phyloP scores from a whole-genome alignment of 1,140 invertebrate species.

The Brachionus koreanus region DNA sequence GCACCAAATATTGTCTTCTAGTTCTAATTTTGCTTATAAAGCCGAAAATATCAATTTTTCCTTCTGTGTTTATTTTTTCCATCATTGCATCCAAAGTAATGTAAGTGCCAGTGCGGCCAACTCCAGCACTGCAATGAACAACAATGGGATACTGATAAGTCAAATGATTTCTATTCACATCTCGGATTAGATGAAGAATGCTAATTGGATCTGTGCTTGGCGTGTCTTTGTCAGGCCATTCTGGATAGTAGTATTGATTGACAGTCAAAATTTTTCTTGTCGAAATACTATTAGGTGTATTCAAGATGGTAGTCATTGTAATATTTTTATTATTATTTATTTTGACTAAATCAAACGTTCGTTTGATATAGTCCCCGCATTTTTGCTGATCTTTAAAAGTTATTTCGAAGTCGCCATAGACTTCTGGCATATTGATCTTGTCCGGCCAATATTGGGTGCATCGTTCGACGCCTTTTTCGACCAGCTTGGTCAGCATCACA shows the following conservation, averaged over 20 bases:
- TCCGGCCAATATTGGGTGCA: conserved; percentile 90
- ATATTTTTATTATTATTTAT: neutral
- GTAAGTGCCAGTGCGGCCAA: conserved; percentile 92
- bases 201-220: conserved; percentile 34
- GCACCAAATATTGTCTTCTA: conserved; percentile 96
- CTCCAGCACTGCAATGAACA: conserved; percentile 73
- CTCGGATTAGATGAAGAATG: conserved; percentile 34
- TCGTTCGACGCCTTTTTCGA: conserved; percentile 81
- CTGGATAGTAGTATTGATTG: conserved; percentile 88
- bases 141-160: conserved; percentile 77
- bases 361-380: conserved; percentile 27
- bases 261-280: conserved; percentile 67
- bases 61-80: conserved; percentile 97
- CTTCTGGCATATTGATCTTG: conserved; percentile 59
- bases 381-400: conserved; percentile 25
- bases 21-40: conserved; percentile 94
- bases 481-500: conserved; percentile 82
- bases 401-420: conserved; percentile 9
- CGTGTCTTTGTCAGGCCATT: conserved; percentile 83
- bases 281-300: neutral
- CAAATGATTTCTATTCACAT: conserved; percentile 25
- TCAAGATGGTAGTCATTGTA: neutral
- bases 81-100: conserved; percentile 94
- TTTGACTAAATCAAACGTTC: conserved; percentile 33
- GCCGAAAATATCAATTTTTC: conserved; percentile 97